These are phyloP conservation scores for Scartelaos histophorus DNA, from an alignment of 2,113 vertebrate species.

Conservation along the genomic window DNA sequence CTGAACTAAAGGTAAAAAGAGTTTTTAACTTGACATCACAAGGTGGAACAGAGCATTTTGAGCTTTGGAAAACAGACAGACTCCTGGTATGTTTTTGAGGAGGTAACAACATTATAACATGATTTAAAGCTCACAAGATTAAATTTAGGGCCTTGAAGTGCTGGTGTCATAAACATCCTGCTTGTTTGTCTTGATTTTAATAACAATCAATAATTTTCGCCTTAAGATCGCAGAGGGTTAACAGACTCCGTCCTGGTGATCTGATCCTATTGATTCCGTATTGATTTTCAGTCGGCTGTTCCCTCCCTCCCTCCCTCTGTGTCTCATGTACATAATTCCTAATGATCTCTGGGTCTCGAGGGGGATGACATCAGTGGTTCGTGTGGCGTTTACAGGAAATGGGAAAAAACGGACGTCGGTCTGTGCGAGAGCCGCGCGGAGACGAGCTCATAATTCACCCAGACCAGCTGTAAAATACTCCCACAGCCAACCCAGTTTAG, in stretches of 20 bases:
- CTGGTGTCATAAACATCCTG: not conserved
- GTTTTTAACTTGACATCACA: too few species aligned
- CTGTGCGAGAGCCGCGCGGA: not conserved
- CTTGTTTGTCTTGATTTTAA: not conserved
- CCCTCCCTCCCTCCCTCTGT: slow-evolving; percentile 11
- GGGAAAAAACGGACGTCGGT: slow-evolving; percentile 7
- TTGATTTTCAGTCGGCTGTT: slow-evolving; percentile 62
- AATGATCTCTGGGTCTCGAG: slow-evolving; percentile 43
- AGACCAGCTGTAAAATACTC: not conserved
- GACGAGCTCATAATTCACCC: slow-evolving; percentile 32
- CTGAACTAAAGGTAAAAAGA: too few species aligned
- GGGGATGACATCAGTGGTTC: slow-evolving; percentile 66
- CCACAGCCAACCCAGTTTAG: not conserved
- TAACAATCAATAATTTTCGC: not conserved
- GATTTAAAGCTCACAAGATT: too few species aligned
- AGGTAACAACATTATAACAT: too few species aligned
- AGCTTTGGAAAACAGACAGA: too few species aligned
- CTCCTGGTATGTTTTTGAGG: too few species aligned
- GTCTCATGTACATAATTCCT: slow-evolving; percentile 41
- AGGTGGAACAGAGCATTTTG: too few species aligned
- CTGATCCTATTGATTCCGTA: slow-evolving; percentile 11
- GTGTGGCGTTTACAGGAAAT: slow-evolving; percentile 50
- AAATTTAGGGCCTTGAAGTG: not conserved
- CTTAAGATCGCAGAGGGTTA: slow-evolving; percentile 8
- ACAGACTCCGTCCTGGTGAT: slow-evolving; percentile 11